Base-by-base conservation (phyloP, 2,888 invertebrate species). In the Timandra comae region DNA sequence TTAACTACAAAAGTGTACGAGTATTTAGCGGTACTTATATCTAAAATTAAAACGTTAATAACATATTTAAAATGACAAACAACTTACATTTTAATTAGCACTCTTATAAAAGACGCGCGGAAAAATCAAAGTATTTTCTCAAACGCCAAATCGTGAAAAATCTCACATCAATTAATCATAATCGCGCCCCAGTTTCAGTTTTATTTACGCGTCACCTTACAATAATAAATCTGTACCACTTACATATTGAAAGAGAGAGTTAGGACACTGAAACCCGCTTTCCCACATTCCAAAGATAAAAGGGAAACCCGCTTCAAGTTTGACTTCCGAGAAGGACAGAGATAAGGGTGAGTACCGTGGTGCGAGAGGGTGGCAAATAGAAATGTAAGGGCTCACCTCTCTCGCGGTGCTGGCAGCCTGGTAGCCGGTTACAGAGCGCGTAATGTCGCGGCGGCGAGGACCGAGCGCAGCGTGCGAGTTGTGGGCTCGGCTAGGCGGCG, bases 181-280 rank as follows among this genome's bases (percentile, higher is more conserved):
- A n/a, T n/a, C n/a, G n/a, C n/a, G n/a, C n/a, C n/a, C n/a, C n/a
- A n/a, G n/a, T n/a, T n/a, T n/a, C n/a, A n/a, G n/a, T n/a, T n/a
- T n/a, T n/a, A n/a, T n/a, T n/a, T n/a, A 45, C 41, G 44, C 51
- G 42, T 50, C 53, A 45, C 41, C 46, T 56, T 61, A 46, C 38
- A 46, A 56, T 58, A 61, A 59, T 63, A 66, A 74, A 66, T 54
- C 63, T 48, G 49, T 59, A 63, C 54, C 64, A 53, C 63, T 80
- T 79, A 81, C 77, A 76, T 59, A 69, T 67, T 67, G 85, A 85
- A 84, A 82, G 82, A 76, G 84, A 85, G 82, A 85, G 84, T 82
- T 63, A 61, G 68, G 66, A 66, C 76, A 75, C 76, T 60, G 62
- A 84, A 77, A 77, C 79, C 77, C 69, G 75, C 67, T 84, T 81